Conservation (phyloP, 2,888 invertebrate species). For the Rhagium mordax region DNA sequence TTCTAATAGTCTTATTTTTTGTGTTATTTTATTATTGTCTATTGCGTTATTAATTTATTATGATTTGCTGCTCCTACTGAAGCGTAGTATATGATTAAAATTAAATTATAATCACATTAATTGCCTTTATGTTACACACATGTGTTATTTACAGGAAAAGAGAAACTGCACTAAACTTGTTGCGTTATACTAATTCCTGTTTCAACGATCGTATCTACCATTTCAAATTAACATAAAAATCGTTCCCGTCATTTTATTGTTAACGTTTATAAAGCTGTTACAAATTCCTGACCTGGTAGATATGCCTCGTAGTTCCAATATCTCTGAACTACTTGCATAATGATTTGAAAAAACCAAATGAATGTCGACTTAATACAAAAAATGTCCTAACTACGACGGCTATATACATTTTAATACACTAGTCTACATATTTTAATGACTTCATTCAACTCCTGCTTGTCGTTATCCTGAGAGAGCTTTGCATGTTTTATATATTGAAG, state of each 20-base stretch:
- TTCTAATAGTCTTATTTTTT: too few relatives aligned
- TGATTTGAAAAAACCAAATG: neutral
- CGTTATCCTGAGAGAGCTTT: neutral
- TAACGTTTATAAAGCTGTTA: neutral
- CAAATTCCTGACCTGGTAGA: conserved; percentile 4
- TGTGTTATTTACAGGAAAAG: neutral
- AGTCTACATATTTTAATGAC: neutral
- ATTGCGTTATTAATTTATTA: too few relatives aligned
- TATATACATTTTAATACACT: neutral
- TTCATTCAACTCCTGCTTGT: neutral
- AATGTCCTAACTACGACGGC: neutral
- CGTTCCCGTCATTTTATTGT: conserved; percentile 7
- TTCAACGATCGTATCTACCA: neutral
- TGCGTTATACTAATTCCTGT: neutral
- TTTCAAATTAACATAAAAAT: conserved; percentile 7
- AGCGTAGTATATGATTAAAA: too few relatives aligned
- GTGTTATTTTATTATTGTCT: too few relatives aligned
- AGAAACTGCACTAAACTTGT: neutral
- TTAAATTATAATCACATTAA: too few relatives aligned
- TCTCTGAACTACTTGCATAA: neutral
- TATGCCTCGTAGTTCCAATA: neutral
- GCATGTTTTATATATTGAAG: too few relatives aligned
- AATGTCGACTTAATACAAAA: neutral
- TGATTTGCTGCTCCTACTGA: too few relatives aligned
- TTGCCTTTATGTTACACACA: too few relatives aligned